Percentiles rank a stretch among this genome's conserved stretches.
Evolutionary conservation across 2,113 vertebrate genomes (phyloP).

Genomic region (Rafetus swinhoei): DNA sequence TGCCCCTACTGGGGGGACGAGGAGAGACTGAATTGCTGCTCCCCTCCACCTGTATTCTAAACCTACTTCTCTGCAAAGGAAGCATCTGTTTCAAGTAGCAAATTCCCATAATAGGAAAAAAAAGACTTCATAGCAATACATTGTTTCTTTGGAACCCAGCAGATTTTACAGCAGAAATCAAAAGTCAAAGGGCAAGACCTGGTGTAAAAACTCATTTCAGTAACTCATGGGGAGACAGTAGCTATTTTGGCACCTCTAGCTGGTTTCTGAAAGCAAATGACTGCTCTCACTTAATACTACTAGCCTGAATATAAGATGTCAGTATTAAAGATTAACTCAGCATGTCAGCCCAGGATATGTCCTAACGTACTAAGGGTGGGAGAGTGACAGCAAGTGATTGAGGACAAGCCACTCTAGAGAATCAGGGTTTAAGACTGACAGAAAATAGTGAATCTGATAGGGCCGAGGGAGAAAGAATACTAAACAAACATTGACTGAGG

Average conservation of each 20-base stretch:
- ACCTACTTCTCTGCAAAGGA: fast-evolving
- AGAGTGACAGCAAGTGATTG: constrained; percentile 11
- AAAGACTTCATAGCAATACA: not conserved
- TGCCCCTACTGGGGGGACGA: not conserved
- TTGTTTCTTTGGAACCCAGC: not conserved
- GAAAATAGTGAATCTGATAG: not conserved
- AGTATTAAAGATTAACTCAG: constrained; percentile 3
- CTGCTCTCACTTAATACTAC: not conserved
- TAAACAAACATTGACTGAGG: constrained; percentile 43
- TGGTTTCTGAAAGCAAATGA: constrained; percentile 15
- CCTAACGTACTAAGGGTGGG: constrained; percentile 6
- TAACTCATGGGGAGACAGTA: not conserved
- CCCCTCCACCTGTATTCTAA: fast-evolving
- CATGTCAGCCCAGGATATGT: not conserved
- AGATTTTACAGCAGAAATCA: not conserved
- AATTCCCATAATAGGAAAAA: not conserved
- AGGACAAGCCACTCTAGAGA: not conserved
- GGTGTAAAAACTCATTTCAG: not conserved
- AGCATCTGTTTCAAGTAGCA: not conserved
- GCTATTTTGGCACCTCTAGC: not conserved
- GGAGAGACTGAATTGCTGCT: not conserved
- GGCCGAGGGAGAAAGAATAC: not conserved
- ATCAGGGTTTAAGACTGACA: not conserved
- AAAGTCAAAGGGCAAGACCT: not conserved
- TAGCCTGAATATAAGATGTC: not conserved